These are phyloP conservation scores for Hyperopisus bebe DNA, from an alignment of 2,113 vertebrate species.

Conservation along the genomic window DNA sequence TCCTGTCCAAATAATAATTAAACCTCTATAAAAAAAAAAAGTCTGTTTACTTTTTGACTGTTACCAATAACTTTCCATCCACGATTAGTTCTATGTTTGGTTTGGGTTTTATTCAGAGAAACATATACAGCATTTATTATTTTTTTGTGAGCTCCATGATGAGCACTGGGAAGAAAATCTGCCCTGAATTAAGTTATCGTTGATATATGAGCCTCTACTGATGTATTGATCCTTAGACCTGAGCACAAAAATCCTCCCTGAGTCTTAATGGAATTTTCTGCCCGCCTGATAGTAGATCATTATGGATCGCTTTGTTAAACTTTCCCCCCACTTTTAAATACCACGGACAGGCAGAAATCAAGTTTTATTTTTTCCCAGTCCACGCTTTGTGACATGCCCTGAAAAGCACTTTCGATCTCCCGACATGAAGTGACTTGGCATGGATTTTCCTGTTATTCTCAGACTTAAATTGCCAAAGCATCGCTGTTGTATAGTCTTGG, in stretches of 20 bases:
- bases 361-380: background rate
- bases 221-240: background rate
- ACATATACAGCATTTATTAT: background rate
- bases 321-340: background rate
- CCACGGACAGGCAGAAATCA: background rate
- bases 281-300: background rate
- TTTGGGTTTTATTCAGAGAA: slow-evolving; percentile 1
- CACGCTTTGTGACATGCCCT: background rate
- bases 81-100: slow-evolving; percentile 1
- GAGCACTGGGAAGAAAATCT: background rate
- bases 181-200: background rate
- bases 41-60: slow-evolving; percentile 21
- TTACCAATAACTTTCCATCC: slow-evolving; percentile 2
- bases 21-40: slow-evolving; percentile 25
- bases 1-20: slow-evolving; percentile 39
- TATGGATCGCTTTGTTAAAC: background rate
- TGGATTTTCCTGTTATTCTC: background rate
- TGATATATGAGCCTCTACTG: background rate
- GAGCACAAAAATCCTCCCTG: background rate
- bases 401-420: background rate
- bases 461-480: background rate
- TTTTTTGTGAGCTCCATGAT: background rate
- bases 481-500: background rate
- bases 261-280: background rate
- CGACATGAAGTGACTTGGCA: background rate